Conservation (phyloP, 2,113 vertebrate species). For the Planiliza haematocheilus region DNA sequence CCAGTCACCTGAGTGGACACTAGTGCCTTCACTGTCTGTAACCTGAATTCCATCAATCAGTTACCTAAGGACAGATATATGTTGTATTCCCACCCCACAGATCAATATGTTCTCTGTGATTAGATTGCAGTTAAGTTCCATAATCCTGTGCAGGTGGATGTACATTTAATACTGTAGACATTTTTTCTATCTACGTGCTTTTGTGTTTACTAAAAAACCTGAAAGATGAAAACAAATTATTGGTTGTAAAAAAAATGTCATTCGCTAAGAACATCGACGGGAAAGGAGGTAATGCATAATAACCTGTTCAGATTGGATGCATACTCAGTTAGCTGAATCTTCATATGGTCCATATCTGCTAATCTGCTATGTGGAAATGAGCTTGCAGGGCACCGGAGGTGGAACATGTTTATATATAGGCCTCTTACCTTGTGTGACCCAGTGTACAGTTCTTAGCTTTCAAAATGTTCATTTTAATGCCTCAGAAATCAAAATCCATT, state of each 20-base stretch:
- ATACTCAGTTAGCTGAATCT: too few species aligned
- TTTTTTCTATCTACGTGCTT: too few species aligned
- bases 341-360: background rate
- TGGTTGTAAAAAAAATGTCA: too few species aligned
- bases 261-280: too few species aligned
- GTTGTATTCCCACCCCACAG: background rate
- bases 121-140: background rate
- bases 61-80: slow-evolving; percentile 17
- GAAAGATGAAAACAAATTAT: too few species aligned
- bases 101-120: slow-evolving; percentile 2
- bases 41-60: slow-evolving; percentile 13
- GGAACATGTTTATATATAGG: slow-evolving; percentile 11
- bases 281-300: too few species aligned
- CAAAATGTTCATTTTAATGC: too few species aligned
- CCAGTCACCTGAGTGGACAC: slow-evolving; percentile 27
- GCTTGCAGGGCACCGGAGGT: background rate
- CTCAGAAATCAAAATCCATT: too few species aligned
- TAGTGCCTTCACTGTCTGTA: slow-evolving; percentile 4
- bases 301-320: too few species aligned
- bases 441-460: too few species aligned
- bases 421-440: slow-evolving; percentile 5
- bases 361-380: background rate
- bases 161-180: background rate
- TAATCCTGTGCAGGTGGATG: background rate
- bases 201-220: too few species aligned